Evolutionary conservation across 2,797 vertebrate genomes (phyloP), one percentile per base, ranked within the genome.

Genomic region (Kryptopterus vitreolus): DNA sequence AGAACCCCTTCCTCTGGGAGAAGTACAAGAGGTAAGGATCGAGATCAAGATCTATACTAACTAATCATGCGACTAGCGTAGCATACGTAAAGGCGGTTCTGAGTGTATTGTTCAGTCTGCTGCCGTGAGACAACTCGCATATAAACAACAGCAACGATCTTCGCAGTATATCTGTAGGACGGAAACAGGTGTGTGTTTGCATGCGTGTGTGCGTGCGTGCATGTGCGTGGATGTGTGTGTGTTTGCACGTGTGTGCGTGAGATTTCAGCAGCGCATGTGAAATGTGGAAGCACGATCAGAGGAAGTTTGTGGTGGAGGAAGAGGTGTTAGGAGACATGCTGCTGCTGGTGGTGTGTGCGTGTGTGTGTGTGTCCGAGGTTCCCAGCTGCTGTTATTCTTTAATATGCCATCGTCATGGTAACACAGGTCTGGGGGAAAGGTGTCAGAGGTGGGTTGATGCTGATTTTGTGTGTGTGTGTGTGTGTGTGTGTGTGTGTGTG

Each of bases 1-100:
- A 99, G 90, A 99, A 99, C 89, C 96, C 97, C 68, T 99, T 98
- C 89, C 96, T 99, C 48, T 99, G 98, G 98, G 98, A 99, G 90
- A 99, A 99, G 84, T 99, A 99, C 78, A 98, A 98, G 92, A 96
- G 98, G 97, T 98, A 83, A 88, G 0, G 90, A 43, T 43, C 38
- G 8, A 43, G 38, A 43, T 43, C 38, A n/a, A n/a, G n/a, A n/a
- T n/a, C n/a, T n/a, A n/a, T n/a, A n/a, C 38, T 7, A 7, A 10
- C 38, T 43, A 43, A 43, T 43, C 38, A 43, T 10, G 8, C 10
- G 38, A 43, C 38, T 43, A 35, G 55, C 1, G 20, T 72, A 55
- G 11, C 53, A 6, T 74, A 24, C 6, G 4, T 35, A 11, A 22
- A n/a, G 69, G 50, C 26, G 20, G 6, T 59, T 50, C 66, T 46